These are phyloP conservation scores for Antennarius maculatus DNA, from an alignment of 2,797 vertebrate genomes.

Conservation along the genomic window DNA sequence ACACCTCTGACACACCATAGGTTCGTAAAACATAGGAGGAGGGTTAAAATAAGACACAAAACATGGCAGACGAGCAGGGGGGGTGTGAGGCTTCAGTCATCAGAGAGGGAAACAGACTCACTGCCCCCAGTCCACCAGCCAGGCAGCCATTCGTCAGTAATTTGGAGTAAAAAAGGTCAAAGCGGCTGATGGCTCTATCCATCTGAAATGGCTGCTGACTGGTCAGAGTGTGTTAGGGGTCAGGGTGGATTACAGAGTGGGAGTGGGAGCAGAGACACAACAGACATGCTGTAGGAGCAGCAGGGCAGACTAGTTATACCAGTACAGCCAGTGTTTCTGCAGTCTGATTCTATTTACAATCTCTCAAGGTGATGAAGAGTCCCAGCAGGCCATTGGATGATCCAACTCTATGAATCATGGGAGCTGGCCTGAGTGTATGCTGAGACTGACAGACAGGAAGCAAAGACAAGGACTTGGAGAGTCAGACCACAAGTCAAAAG, in stretches of 20 bases:
- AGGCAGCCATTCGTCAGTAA: constrained; percentile 51
- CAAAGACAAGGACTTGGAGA: not conserved
- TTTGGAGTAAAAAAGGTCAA: constrained; percentile 70
- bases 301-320: not conserved
- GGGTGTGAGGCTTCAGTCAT: not conserved
- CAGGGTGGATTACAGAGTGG: constrained; percentile 38
- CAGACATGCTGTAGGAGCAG: not conserved
- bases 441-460: not conserved
- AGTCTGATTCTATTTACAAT: constrained; percentile 9
- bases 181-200: constrained; percentile 68
- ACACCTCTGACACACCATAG: no score
- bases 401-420: constrained; percentile 30
- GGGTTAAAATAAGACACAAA: no score
- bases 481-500: not conserved
- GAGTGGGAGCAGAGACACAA: constrained; percentile 14
- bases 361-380: constrained; percentile 12
- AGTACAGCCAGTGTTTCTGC: not conserved
- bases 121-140: constrained; percentile 32
- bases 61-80: not conserved
- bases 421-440: constrained; percentile 24
- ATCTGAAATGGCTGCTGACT: constrained; percentile 69
- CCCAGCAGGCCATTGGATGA: not conserved
- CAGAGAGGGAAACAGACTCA: constrained; percentile 8
- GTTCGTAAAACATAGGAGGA: no score
- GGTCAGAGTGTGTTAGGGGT: constrained; percentile 58